Base-by-base conservation (phyloP, 2,888 invertebrate species). In the Cheilosia urbana region DNA sequence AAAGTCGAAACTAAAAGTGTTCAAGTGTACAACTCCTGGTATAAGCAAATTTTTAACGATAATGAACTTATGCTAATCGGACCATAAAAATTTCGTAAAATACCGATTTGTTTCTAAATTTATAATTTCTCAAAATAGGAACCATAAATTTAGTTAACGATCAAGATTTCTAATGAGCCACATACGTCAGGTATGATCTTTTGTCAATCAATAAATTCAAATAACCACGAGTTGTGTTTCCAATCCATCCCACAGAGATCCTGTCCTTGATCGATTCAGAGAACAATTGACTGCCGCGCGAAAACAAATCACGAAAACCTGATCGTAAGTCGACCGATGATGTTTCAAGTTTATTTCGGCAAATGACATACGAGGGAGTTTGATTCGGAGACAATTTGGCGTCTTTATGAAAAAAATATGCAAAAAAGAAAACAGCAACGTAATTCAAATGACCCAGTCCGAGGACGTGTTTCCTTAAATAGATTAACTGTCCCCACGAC, bases 351-450 rank as follows among this genome's bases (percentile, higher is more conserved):
- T 17, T n/a, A 62, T 30, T 47, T 17, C 17, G 34, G 21, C 34
- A 13, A 34, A 24, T 57, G 30, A 34, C 69, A 55, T 58, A 49
- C 30, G 30, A 37, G 13, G 19, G 6, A 34, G 13, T 34, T 19
- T 27, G 3, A 6, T 7, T 40, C 55, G 19, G 75, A 75, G 63
- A 75, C 75, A 65, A 37, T 75, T 65, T 55, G 75, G 75, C 65
- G 63, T 30, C 55, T 49, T 47, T 3, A 65, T 24, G 1, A 45
- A 55, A 24, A 65, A 49, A 55, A 57, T 65, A 75, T 65, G 24
- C 55, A 57, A 27, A 1, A 9, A 11, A 19, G 2, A 21, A 49
- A 19, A 11, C 24, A 4, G 13, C 7, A 34, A 53, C 30, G 34
- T 24, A 30, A 51, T 62, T 45, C 11, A 15, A 21, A 21, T 42